Evolutionary conservation across 2,797 vertebrate species (phyloP).

Genomic region (Lacerta viridis): DNA sequence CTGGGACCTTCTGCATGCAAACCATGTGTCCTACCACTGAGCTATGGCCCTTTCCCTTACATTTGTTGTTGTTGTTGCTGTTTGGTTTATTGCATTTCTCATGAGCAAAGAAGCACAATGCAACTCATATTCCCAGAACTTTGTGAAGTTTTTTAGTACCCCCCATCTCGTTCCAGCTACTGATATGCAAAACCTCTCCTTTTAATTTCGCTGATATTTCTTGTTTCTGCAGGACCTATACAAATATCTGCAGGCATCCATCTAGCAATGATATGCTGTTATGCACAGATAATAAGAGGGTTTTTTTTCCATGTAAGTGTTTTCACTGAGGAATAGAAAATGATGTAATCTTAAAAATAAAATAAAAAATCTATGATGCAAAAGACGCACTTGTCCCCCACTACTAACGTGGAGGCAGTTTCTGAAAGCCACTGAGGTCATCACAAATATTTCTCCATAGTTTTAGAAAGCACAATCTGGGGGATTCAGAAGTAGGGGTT

Average conservation of each 20-base stretch:
- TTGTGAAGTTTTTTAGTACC: neutral
- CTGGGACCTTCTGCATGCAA: too few species aligned
- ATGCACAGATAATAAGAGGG: neutral
- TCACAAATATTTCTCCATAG: neutral
- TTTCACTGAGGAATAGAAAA: neutral
- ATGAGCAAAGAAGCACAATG: neutral
- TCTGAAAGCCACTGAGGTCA: neutral
- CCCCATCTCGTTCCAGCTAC: neutral
- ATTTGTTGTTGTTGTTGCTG: too few species aligned
- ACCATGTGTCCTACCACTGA: too few species aligned
- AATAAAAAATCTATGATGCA: too few species aligned
- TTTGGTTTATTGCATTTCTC: neutral
- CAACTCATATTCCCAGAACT: neutral
- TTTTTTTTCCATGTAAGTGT: neutral
- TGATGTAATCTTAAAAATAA: neutral
- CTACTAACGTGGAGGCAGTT: neutral
- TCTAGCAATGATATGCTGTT: neutral
- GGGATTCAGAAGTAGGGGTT: neutral
- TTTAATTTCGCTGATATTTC: neutral
- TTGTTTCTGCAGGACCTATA: neutral
- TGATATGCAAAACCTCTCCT: neutral
- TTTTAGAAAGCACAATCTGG: neutral
- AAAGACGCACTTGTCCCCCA: neutral
- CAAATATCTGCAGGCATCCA: neutral
- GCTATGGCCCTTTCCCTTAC: too few species aligned